Conservation (phyloP, 2,888 invertebrate species). For the Nipponacmea schrenckii region DNA sequence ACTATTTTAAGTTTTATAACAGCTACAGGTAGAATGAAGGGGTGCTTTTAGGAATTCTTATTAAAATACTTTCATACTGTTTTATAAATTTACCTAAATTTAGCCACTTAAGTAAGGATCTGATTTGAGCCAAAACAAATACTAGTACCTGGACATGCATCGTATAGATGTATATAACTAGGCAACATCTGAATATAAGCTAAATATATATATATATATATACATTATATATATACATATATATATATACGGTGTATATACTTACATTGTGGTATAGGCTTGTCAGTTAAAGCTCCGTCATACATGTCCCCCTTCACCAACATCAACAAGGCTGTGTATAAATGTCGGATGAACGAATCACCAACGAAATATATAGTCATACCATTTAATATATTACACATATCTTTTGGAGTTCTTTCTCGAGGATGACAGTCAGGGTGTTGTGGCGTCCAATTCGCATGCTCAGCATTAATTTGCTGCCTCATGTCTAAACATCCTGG, state of each 20-base stretch:
- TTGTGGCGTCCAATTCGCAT: not conserved
- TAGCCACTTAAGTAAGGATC: no score
- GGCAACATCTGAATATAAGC: no score
- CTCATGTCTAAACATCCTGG: slow-evolving; percentile 2
- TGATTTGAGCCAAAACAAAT: not conserved
- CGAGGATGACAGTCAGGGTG: not conserved
- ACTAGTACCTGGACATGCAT: not conserved
- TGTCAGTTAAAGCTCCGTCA: not conserved
- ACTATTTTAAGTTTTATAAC: no score
- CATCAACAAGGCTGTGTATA: slow-evolving; percentile 15
- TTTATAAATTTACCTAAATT: no score
- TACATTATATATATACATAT: no score
- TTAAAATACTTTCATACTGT: no score
- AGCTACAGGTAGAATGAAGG: no score
- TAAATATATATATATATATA: no score
- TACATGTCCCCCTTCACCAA: slow-evolving; percentile 1
- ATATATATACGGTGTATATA: not conserved
- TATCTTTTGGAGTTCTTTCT: not conserved
- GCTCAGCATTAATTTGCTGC: slow-evolving; percentile 1
- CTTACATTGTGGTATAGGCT: not conserved
- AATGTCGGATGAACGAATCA: slow-evolving; percentile 11
- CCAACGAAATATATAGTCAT: slow-evolving; percentile 5
- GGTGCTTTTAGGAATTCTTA: no score
- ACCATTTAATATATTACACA: slow-evolving; percentile 9
- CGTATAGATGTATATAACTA: no score